phyloP scores from a whole-genome alignment of 2,888 invertebrate genomes.

The Fissipunctia ypsillon region DNA sequence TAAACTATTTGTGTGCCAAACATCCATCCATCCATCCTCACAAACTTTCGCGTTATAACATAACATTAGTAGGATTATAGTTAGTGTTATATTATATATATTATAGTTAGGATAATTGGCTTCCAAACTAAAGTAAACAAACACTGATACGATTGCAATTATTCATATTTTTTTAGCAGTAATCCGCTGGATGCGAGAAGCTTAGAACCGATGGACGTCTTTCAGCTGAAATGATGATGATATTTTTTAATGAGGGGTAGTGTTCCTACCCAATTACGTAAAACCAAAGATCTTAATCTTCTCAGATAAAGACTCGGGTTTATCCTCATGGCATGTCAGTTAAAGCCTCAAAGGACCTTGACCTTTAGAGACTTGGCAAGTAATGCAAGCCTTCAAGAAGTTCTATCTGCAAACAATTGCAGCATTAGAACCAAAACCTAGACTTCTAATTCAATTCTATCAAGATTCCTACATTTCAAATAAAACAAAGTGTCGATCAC shows the following conservation, averaged over 20 bases:
- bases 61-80: no score
- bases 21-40: no score
- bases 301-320: neutral
- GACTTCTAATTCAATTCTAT: neutral
- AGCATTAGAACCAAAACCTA: neutral
- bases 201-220: no score
- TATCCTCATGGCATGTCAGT: slow-evolving; percentile 23
- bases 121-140: no score
- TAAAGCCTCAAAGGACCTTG: slow-evolving; percentile 11
- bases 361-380: slow-evolving; percentile 20
- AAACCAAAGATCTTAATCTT: slow-evolving; percentile 31
- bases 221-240: no score
- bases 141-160: no score
- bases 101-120: no score
- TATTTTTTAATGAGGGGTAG: neutral
- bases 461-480: slow-evolving; percentile 13
- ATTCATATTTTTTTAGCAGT: no score
- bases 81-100: no score
- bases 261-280: neutral
- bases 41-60: no score
- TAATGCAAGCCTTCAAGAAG: neutral
- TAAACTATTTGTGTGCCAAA: no score
- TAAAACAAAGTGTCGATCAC: slow-evolving; percentile 41
- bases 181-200: no score
- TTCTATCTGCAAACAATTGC: slow-evolving; percentile 2